Percentiles rank a stretch among this genome's conserved stretches.
phyloP scores from a whole-genome alignment of 2,797 vertebrate species.

The Carapus acus region DNA sequence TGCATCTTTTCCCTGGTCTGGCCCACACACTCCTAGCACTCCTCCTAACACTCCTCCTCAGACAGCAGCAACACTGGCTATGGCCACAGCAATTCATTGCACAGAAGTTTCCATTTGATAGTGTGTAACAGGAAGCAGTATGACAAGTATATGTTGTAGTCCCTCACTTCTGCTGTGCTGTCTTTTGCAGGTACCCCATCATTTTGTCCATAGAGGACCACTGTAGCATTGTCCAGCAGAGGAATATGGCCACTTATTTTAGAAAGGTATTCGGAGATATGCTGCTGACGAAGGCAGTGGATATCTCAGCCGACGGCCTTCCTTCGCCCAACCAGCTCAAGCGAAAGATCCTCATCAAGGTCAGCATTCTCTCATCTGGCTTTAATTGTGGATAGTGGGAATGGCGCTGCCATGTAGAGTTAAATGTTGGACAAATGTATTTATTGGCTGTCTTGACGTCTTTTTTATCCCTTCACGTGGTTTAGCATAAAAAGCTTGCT shows the following conservation, averaged over 20 bases:
- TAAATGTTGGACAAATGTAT: too few relatives aligned
- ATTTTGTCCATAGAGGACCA: slow-evolving; percentile 98
- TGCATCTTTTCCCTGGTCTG: too few relatives aligned
- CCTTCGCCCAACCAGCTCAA: slow-evolving; percentile 96
- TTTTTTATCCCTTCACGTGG: neutral
- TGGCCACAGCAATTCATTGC: too few relatives aligned
- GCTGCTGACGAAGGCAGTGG: slow-evolving; percentile 93
- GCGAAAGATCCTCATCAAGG: slow-evolving; percentile 98
- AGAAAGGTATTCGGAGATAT: slow-evolving; percentile 96
- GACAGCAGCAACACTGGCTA: too few relatives aligned
- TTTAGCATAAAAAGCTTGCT: slow-evolving; percentile 96
- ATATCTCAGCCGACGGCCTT: slow-evolving; percentile 90
- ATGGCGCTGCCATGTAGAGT: too few relatives aligned
- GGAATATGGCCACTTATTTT: slow-evolving; percentile 92
- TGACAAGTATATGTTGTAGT: neutral
- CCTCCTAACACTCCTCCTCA: too few relatives aligned
- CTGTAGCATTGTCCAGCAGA: slow-evolving; percentile 97
- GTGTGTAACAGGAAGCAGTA: too few relatives aligned
- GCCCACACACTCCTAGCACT: too few relatives aligned
- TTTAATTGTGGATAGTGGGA: neutral
- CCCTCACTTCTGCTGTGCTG: neutral
- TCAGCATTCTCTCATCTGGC: slow-evolving; percentile 38
- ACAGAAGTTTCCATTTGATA: too few relatives aligned
- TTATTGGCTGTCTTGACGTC: too few relatives aligned
- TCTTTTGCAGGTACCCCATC: slow-evolving; percentile 80